A percentile compares a stretch with the other conserved stretches of the same genome.
Conservation (phyloP, 1,140 invertebrate genomes). For the Mycetomoellerius zeteki region DNA sequence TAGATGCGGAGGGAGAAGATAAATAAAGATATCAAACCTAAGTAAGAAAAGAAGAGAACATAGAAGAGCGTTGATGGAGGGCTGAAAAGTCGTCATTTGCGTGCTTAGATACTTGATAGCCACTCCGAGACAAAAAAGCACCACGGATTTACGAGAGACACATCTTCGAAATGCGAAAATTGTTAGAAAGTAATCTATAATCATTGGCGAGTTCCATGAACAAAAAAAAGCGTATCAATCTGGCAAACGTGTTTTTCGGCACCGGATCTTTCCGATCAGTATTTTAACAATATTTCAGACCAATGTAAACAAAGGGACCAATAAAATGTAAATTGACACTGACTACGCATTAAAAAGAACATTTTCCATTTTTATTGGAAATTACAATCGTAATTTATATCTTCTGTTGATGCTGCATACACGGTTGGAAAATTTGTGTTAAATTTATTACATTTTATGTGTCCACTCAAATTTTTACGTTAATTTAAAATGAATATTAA, state of each 20-base stretch:
- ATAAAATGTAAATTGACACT: constrained; percentile 8
- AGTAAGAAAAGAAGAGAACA: not conserved
- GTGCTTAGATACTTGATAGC: constrained; percentile 34
- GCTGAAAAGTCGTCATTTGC: constrained; percentile 41
- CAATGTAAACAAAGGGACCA: not conserved
- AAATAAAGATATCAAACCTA: constrained; percentile 8
- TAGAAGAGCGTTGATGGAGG: constrained; percentile 27
- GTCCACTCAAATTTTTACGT: too few relatives aligned
- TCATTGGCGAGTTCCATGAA: not conserved
- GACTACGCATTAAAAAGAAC: not conserved
- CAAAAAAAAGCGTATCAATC: not conserved
- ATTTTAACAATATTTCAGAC: constrained; percentile 19
- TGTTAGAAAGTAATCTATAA: not conserved
- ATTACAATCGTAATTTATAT: constrained; percentile 4
- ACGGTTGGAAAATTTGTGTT: too few relatives aligned
- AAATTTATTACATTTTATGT: too few relatives aligned
- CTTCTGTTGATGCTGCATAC: not conserved
- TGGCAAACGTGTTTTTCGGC: not conserved
- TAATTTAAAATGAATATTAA: too few relatives aligned
- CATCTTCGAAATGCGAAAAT: not conserved
- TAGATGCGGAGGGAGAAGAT: constrained; percentile 43
- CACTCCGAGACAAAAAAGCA: constrained; percentile 15
- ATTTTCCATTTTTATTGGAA: not conserved
- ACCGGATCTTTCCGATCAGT: not conserved
- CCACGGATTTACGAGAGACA: not conserved